These are phyloP conservation scores for Hoplodrina ambigua DNA, from an alignment of 2,888 invertebrate species.

Conservation along the genomic window DNA sequence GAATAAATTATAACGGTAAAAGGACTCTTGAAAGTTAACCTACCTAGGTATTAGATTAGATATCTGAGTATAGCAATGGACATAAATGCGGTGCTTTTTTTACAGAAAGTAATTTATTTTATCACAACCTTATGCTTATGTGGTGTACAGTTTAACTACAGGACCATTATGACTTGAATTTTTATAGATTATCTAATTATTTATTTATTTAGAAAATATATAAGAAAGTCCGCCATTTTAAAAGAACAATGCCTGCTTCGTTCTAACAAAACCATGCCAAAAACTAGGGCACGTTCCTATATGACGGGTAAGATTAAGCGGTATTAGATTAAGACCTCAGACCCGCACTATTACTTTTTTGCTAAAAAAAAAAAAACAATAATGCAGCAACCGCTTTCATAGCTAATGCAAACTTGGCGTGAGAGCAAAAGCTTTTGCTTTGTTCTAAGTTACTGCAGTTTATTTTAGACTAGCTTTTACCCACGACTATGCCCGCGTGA, in stretches of 20 bases:
- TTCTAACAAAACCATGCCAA: slow-evolving; percentile 28
- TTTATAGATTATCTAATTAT: too few relatives aligned
- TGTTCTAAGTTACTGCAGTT: slow-evolving; percentile 51
- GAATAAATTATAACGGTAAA: too few relatives aligned
- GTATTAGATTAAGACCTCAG: slow-evolving; percentile 62
- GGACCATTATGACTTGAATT: too few relatives aligned
- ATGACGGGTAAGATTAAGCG: slow-evolving; percentile 45
- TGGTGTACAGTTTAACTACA: too few relatives aligned
- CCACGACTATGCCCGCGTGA: background rate
- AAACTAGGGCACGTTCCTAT: slow-evolving; percentile 24
- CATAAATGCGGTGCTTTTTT: too few relatives aligned
- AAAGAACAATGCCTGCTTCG: slow-evolving; percentile 10
- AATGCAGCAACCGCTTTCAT: slow-evolving; percentile 62
- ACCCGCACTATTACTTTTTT: slow-evolving; percentile 54
- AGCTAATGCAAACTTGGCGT: slow-evolving; percentile 74
- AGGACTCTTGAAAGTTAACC: too few relatives aligned
- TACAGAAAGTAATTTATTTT: too few relatives aligned
- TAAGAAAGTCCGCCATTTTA: slow-evolving; percentile 9
- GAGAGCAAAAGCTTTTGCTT: slow-evolving; percentile 61
- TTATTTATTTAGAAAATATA: too few relatives aligned
- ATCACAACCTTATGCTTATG: too few relatives aligned
- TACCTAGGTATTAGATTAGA: too few relatives aligned
- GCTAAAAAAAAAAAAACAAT: slow-evolving; percentile 55
- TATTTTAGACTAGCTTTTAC: slow-evolving; percentile 16
- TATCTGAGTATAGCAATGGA: too few relatives aligned